Evolutionary conservation across 2,888 invertebrate species (phyloP).

Genomic region (Ganaspis brasiliensis): DNA sequence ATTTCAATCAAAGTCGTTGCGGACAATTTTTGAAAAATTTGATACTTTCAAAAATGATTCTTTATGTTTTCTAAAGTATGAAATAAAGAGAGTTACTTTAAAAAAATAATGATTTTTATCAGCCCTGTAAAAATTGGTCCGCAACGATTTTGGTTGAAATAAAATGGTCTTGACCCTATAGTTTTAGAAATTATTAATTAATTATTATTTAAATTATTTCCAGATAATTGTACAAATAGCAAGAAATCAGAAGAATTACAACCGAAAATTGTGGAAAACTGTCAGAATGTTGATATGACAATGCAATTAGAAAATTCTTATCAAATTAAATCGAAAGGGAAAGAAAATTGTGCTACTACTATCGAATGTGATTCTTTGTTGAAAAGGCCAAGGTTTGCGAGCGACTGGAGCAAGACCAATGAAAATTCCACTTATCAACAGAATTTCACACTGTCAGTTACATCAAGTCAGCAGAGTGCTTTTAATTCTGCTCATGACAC

Average conservation of each 20-base stretch:
- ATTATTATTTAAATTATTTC: no score
- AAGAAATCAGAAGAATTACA: neutral
- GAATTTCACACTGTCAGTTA: constrained; percentile 66
- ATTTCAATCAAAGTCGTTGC: no score
- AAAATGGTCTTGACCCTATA: no score
- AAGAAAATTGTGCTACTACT: constrained; percentile 14
- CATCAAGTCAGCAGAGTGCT: constrained; percentile 67
- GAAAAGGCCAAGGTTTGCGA: neutral
- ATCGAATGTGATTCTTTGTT: constrained; percentile 40
- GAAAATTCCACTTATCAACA: constrained; percentile 66
- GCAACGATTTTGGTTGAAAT: no score
- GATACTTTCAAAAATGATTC: no score
- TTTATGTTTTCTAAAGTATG: no score
- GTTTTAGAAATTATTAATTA: no score
- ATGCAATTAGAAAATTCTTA: constrained; percentile 58
- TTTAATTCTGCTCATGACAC: constrained; percentile 73
- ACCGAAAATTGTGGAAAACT: constrained; percentile 32
- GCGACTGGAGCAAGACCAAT: constrained; percentile 64
- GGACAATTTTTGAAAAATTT: no score
- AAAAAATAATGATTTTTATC: no score
- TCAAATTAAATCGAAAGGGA: constrained; percentile 54
- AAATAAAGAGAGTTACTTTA: no score
- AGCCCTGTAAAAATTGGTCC: no score
- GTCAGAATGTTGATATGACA: constrained; percentile 61
- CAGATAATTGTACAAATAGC: constrained; percentile 1